These are phyloP conservation scores for Sesia apiformis DNA, from an alignment of 2,888 invertebrate species.

Conservation along the genomic window DNA sequence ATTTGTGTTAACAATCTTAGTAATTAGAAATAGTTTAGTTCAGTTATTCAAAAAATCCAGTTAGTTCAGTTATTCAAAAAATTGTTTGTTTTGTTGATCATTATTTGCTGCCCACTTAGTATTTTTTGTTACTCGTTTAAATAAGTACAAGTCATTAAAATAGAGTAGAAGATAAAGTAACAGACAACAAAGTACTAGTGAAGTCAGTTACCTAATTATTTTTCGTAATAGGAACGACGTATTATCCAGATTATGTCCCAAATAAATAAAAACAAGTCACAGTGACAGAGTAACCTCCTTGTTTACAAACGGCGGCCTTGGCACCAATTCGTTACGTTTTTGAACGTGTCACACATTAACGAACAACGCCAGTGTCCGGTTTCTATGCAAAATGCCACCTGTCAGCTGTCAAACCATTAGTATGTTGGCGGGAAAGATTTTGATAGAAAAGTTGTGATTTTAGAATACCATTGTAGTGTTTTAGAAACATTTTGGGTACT, in stretches of 20 bases:
- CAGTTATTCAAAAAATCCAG: neutral
- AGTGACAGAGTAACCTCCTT: neutral
- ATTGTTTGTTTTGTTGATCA: neutral
- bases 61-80: neutral
- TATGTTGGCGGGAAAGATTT: too few relatives aligned
- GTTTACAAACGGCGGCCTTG: constrained; percentile 6
- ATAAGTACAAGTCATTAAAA: too few relatives aligned
- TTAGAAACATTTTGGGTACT: too few relatives aligned
- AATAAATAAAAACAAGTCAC: neutral
- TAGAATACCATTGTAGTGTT: too few relatives aligned
- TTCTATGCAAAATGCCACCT: neutral
- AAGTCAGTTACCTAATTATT: too few relatives aligned
- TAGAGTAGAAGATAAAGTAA: too few relatives aligned
- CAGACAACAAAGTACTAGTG: too few relatives aligned
- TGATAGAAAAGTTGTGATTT: too few relatives aligned
- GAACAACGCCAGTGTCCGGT: constrained; percentile 4
- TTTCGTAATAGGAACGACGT: too few relatives aligned
- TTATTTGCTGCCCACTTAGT: neutral
- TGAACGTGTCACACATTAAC: constrained; percentile 7
- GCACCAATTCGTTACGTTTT: constrained; percentile 4
- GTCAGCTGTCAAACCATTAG: neutral
- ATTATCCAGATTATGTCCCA: neutral
- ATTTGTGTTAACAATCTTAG: neutral
- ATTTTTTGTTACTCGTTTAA: too few relatives aligned
- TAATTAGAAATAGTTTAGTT: neutral